Evolutionary conservation across 2,113 vertebrate genomes (phyloP), one percentile per base, ranked within the genome.

Genomic region (Scalopus aquaticus): DNA sequence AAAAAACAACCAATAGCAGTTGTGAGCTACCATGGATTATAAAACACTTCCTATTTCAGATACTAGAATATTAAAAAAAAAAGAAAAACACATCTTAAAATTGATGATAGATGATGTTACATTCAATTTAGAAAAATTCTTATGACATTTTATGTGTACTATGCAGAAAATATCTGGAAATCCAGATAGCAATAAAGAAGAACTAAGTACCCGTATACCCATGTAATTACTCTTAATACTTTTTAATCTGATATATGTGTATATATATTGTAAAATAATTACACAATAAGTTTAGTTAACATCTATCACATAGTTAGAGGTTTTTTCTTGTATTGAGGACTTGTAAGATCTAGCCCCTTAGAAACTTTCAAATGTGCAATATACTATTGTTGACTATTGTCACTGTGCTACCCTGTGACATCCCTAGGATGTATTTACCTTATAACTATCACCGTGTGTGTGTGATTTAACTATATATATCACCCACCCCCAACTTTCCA

Each of bases 71-170:
- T 51, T 51, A 17, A 35, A 65, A 60, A 30, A 87, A 85, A 81
- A 90, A 87, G 80, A 81, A 90, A 76, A 20, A 20, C 37, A 73
- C 19, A 91, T 39, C 64, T 73, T 88, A 73, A 56, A 86, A 76
- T 39, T 76, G 73, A 81, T 80, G 26, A 77, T 79, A 80, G 74
- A 80, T 83, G 46, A 80, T 83, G 37, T 80, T 32, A 80, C 35
- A 64, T 42, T 81, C 60, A 65, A 72, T 39, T 76, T 49, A 69
- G 44, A 87, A 16, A 88, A 60, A 93, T 81, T 87, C 37, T 76
- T 60, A 56, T 60, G 35, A 69, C 17, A 73, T 95, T 90, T 62
- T n/a, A 67, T 76, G 80, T 96, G 26, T 1, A 56, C 12, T 42
- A 88, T 30, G 22, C 20, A 64, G 73, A 82, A 89, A 79, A 32